Percentiles rank a stretch among this genome's conserved stretches.
Evolutionary conservation across 1,140 invertebrate species (phyloP).

Genomic region (Tetramorium parvispinum): DNA sequence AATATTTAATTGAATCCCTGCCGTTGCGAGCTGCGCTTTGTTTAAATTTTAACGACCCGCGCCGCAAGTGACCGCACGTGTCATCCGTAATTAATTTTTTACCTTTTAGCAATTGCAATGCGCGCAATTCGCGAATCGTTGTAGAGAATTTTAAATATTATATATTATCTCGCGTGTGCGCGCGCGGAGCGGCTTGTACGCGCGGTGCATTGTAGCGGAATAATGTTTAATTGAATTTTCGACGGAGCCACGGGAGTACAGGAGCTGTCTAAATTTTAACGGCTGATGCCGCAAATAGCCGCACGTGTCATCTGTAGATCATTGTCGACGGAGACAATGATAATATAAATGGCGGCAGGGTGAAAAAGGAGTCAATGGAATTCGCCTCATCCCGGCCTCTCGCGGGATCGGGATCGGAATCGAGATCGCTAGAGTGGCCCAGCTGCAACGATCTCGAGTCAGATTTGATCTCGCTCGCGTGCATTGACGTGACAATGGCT

Average conservation of each 20-base stretch:
- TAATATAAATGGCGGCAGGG: conserved; percentile 28
- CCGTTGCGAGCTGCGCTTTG: conserved; percentile 59
- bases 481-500: conserved; percentile 68
- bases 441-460: conserved; percentile 65
- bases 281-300: conserved; percentile 22
- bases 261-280: conserved; percentile 55
- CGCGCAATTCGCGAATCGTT: conserved; percentile 58
- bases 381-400: conserved; percentile 47
- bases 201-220: conserved; percentile 26
- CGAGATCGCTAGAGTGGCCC: conserved; percentile 44
- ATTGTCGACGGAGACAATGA: conserved; percentile 64
- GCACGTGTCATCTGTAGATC: conserved; percentile 50
- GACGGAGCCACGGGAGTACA: conserved; percentile 13
- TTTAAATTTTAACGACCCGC: conserved; percentile 72
- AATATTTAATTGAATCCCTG: conserved; percentile 65
- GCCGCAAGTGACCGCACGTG: conserved; percentile 73
- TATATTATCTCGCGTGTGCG: conserved; percentile 16
- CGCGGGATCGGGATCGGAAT: conserved; percentile 46
- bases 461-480: conserved; percentile 69
- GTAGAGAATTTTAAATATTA: conserved; percentile 64
- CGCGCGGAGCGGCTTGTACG: conserved; percentile 16
- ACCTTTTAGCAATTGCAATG: conserved; percentile 61
- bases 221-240: conserved; percentile 57
- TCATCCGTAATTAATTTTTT: conserved; percentile 62
- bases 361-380: conserved; percentile 66